phyloP scores from a whole-genome alignment of 1,140 invertebrate species.

The Panonychus citri region DNA sequence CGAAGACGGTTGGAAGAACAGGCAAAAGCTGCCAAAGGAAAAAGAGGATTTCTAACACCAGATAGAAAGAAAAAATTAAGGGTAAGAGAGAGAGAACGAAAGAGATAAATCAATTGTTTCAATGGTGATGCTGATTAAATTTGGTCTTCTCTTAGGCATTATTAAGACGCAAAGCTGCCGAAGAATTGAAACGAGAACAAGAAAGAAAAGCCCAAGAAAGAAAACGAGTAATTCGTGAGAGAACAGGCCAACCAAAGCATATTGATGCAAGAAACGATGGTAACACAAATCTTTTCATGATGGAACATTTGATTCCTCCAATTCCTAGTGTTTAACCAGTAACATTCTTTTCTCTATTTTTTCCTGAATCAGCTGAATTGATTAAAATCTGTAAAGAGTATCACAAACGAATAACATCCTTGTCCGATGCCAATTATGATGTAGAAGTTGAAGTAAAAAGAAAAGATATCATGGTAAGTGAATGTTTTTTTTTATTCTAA shows the following conservation, averaged over 20 bases:
- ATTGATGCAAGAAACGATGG: slow-evolving; percentile 73
- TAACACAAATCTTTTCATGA: too few relatives aligned
- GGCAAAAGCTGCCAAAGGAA: slow-evolving; percentile 76
- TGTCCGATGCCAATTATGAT: slow-evolving; percentile 97
- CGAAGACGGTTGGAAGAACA: slow-evolving; percentile 72
- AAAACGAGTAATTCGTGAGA: slow-evolving; percentile 84
- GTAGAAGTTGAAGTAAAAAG: slow-evolving; percentile 67
- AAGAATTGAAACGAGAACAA: slow-evolving; percentile 97
- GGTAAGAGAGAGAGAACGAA: slow-evolving; percentile 15
- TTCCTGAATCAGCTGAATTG: slow-evolving; percentile 54
- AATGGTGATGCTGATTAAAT: background rate
- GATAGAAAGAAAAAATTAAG: slow-evolving; percentile 94
- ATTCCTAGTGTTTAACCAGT: too few relatives aligned
- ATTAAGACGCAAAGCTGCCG: slow-evolving; percentile 97
- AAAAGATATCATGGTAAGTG: background rate
- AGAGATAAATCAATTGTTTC: background rate
- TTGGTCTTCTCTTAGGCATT: slow-evolving; percentile 31
- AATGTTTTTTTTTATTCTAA: too few relatives aligned
- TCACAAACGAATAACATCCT: slow-evolving; percentile 61
- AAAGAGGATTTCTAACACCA: slow-evolving; percentile 78
- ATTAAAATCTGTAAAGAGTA: slow-evolving; percentile 85
- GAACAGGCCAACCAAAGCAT: slow-evolving; percentile 70
- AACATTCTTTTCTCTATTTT: background rate
- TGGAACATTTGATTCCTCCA: too few relatives aligned
- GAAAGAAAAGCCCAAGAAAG: slow-evolving; percentile 92